phyloP scores from a whole-genome alignment of 2,113 vertebrate genomes.

The Silurus meridionalis region DNA sequence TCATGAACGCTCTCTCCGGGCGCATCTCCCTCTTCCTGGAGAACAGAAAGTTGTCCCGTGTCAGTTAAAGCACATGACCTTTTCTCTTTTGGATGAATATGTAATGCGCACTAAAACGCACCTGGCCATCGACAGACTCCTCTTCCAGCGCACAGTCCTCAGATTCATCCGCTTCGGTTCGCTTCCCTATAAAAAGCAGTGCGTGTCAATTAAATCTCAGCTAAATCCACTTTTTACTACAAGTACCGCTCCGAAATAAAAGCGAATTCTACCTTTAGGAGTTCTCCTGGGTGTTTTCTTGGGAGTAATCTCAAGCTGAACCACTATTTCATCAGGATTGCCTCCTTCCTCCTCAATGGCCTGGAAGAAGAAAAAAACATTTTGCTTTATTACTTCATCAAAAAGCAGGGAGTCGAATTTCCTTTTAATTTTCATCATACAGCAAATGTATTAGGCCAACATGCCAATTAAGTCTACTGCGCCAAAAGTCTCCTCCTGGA shows the following conservation, averaged over 20 bases:
- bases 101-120: conserved; percentile 56
- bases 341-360: conserved; percentile 92
- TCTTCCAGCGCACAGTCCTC: conserved; percentile 87
- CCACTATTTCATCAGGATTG: conserved; percentile 83
- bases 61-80: background rate
- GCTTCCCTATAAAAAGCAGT: conserved; percentile 70
- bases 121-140: conserved; percentile 84
- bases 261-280: conserved; percentile 78
- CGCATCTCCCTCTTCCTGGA: conserved; percentile 79
- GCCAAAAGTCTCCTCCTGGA: background rate
- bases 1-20: conserved; percentile 81
- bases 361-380: conserved; percentile 60
- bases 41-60: background rate
- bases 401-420: background rate
- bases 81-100: background rate
- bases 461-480: background rate
- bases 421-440: background rate
- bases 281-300: conserved; percentile 79
- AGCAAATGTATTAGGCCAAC: background rate
- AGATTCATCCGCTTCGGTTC: conserved; percentile 78
- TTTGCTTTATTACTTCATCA: background rate
- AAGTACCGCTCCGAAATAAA: background rate
- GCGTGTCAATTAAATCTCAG: background rate
- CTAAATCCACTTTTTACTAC: background rate
- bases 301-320: conserved; percentile 70